Percentiles rank a stretch among this genome's conserved stretches.
These are phyloP conservation scores for Bubalus kerabau DNA, from an alignment of 2,113 vertebrate species.

Conservation along the genomic window DNA sequence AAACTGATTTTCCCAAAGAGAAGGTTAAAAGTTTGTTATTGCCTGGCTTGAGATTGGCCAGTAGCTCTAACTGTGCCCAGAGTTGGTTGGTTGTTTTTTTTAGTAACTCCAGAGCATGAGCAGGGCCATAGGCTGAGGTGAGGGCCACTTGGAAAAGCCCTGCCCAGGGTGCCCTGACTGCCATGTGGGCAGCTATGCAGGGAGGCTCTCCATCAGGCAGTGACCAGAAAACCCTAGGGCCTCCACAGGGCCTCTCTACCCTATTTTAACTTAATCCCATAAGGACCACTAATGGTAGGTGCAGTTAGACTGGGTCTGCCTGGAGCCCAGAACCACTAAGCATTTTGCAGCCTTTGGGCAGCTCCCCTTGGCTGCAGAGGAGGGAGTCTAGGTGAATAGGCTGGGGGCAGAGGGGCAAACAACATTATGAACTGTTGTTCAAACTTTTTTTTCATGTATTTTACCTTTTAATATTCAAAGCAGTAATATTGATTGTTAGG, in stretches of 20 bases:
- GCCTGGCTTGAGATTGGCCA: not conserved
- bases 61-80: not conserved
- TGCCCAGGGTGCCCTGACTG: not conserved
- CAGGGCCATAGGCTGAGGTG: not conserved
- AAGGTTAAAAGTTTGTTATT: not conserved
- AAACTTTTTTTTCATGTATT: not conserved
- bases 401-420: not conserved
- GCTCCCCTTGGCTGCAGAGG: not conserved
- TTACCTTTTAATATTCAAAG: not conserved
- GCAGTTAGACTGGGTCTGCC: not conserved
- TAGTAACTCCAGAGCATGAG: not conserved
- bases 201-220: not conserved
- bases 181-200: not conserved
- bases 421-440: not conserved
- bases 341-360: not conserved
- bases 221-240: not conserved
- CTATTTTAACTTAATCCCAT: not conserved
- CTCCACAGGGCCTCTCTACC: not conserved
- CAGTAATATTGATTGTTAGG: not conserved
- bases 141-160: not conserved
- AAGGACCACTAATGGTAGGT: not conserved
- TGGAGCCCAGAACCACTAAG: not conserved
- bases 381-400: not conserved
- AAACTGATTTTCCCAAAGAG: not conserved
- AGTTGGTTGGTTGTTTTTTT: not conserved